Evolutionary conservation across 2,113 vertebrate genomes (phyloP), one percentile per base, ranked within the genome.

Genomic region (Chaetops frenatus): DNA sequence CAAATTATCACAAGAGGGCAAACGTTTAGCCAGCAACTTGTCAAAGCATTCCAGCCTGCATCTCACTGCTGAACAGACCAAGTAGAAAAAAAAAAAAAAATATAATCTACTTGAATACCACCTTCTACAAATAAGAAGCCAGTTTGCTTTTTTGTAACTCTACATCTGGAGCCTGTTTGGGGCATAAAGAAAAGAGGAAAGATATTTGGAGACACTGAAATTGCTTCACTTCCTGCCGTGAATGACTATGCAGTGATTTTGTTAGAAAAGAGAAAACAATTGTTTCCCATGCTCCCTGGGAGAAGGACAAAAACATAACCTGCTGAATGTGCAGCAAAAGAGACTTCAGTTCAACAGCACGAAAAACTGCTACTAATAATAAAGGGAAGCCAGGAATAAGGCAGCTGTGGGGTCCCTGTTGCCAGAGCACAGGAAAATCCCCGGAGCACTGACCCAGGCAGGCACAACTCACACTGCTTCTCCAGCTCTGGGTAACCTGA

Each of bases 111-210:
- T 71, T 89, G 76, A 89, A 88, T 86, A 71, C 60, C 47, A 83
- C 80, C 86, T 90, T 95, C 86, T 78, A 67, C 90, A 86, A 95
- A 81, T 78, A 94, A 81, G 91, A 86, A 91, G 73, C 72, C 61
- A 35, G 53, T 69, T 87, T 66, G 74, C 82, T 62, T 93, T 87
- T 89, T 91, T 28, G 29, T 81, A 87, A 82, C 54, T 85, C 73
- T 91, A 82, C 95, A 97, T 95, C 95, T 95, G 96, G 90, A 96
- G 91, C 64, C 89, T 91, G 87, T 96, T 94, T 94, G 91, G 88
- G 86, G 94, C 61, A 87, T 48, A 84, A 93, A 90, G 92, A 92
- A 84, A 89, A 88, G 90, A 92, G 78, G 50, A 95, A 91, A 91
- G 96, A 94, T 86, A 92, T 85, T 97, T 96, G 91, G 90, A 95